Conservation (phyloP, 2,888 invertebrate genomes). For the Synanthedon myopaeformis region DNA sequence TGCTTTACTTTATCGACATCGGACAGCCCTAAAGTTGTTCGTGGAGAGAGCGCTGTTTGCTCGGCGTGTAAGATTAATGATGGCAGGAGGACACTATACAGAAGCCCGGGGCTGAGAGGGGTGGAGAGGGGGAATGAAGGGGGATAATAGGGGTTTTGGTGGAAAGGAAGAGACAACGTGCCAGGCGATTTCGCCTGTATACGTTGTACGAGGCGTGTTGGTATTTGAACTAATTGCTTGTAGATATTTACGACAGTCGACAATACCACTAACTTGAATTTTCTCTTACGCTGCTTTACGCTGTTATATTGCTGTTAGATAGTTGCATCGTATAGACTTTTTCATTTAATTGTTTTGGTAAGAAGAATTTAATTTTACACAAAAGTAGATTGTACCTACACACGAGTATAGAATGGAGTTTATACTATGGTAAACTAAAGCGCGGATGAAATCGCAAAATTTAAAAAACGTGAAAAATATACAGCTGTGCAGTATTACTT, state of each 20-base stretch:
- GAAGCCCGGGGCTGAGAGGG: conserved; percentile 15
- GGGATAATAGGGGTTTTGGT: not conserved
- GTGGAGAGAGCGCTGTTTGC: conserved; percentile 40
- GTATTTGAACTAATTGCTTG: conserved; percentile 40
- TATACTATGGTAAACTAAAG: no score
- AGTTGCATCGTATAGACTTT: no score
- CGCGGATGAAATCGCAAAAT: no score
- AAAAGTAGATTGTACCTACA: no score
- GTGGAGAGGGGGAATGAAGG: conserved; percentile 7
- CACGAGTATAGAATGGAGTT: no score
- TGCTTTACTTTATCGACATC: conserved; percentile 19
- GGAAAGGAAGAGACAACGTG: conserved; percentile 8
- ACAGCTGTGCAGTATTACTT: no score
- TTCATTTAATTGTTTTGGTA: no score
- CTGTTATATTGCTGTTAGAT: no score
- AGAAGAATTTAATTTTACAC: no score
- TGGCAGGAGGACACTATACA: conserved; percentile 40
- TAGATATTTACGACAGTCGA: conserved; percentile 31
- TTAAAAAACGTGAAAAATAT: no score
- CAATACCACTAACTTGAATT: conserved; percentile 10
- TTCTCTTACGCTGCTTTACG: no score
- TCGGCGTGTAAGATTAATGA: conserved; percentile 61
- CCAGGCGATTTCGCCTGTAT: conserved; percentile 26
- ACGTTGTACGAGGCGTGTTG: conserved; percentile 24
- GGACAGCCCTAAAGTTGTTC: conserved; percentile 40